Conservation (phyloP, 2,888 invertebrate species). For the Congeria kusceri region DNA sequence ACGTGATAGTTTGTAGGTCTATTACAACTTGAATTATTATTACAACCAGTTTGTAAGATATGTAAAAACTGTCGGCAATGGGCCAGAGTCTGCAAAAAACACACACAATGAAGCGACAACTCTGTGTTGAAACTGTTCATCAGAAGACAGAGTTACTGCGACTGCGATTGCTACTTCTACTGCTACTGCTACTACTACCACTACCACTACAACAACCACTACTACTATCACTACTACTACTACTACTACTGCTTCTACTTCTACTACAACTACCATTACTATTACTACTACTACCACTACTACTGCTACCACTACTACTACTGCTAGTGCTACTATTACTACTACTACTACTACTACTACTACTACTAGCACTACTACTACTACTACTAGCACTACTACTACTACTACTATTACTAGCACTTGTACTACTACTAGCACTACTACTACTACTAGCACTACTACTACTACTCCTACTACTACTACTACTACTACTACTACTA, state of each 20-base stretch:
- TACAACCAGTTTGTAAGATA: too few relatives aligned
- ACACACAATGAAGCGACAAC: too few relatives aligned
- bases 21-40: too few relatives aligned
- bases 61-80: too few relatives aligned
- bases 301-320: constrained; percentile 9
- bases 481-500: not conserved
- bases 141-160: too few relatives aligned
- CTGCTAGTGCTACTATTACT: constrained; percentile 4
- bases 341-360: constrained; percentile 12
- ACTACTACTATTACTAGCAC: constrained; percentile 6
- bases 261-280: not conserved
- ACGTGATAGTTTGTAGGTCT: too few relatives aligned
- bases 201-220: not conserved
- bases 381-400: constrained; percentile 7
- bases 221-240: too few relatives aligned
- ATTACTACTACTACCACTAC: constrained; percentile 9
- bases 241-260: too few relatives aligned
- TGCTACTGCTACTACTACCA: not conserved
- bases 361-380: constrained; percentile 2
- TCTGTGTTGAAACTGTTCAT: too few relatives aligned
- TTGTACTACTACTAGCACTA: not conserved
- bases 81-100: too few relatives aligned
- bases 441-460: not conserved
- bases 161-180: constrained; percentile 1
- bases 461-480: too few relatives aligned